A percentile compares a stretch with the other conserved stretches of the same genome.
Conservation (phyloP, 2,797 vertebrate genomes). For the Esox lucius region DNA sequence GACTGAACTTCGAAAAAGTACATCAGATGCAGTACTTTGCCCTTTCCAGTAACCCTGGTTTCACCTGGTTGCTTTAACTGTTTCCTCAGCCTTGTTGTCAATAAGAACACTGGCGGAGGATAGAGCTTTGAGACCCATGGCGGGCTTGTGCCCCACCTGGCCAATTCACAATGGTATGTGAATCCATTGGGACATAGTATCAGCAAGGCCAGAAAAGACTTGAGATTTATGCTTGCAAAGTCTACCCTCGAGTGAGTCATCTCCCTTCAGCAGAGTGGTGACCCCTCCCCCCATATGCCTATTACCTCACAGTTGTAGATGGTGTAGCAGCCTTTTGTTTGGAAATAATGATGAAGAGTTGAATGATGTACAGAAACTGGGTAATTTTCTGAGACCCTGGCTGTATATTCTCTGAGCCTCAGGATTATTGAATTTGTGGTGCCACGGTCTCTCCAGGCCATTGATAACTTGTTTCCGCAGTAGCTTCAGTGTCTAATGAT, state of each 20-base stretch:
- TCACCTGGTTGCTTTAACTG: background rate
- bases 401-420: conserved; percentile 60
- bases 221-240: conserved; percentile 38
- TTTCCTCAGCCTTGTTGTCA: conserved; percentile 9
- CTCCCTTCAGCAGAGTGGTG: background rate
- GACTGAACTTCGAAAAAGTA: background rate
- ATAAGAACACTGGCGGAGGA: background rate
- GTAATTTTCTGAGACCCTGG: conserved; percentile 63
- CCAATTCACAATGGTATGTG: conserved; percentile 7
- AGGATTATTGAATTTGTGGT: conserved; percentile 49
- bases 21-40: background rate
- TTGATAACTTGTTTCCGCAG: conserved; percentile 50
- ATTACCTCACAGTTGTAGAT: conserved; percentile 54
- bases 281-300: conserved; percentile 21
- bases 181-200: conserved; percentile 3
- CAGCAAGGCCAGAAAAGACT: conserved; percentile 16
- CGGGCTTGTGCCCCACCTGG: background rate
- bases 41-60: background rate
- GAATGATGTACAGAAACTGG: conserved; percentile 49
- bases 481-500: conserved; percentile 46
- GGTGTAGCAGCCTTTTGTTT: conserved; percentile 55
- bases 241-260: conserved; percentile 14
- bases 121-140: background rate
- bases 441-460: conserved; percentile 52
- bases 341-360: conserved; percentile 62